Percentiles rank a stretch among this genome's conserved stretches.
These are phyloP conservation scores for Anableps anableps DNA, from an alignment of 2,797 vertebrate genomes.

Conservation along the genomic window DNA sequence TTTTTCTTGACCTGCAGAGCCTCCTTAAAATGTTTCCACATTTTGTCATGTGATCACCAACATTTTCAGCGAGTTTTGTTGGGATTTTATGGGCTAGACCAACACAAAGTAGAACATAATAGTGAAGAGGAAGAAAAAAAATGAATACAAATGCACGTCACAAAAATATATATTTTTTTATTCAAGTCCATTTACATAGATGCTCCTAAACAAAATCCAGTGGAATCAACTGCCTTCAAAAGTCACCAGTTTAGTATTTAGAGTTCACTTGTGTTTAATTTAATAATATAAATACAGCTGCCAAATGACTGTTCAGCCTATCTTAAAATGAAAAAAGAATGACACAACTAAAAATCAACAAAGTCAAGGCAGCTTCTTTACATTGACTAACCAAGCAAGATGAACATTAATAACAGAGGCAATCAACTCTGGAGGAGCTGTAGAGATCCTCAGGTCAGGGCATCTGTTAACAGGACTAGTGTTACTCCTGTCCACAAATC, in stretches of 20 bases:
- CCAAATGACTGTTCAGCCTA: background rate
- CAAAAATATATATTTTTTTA: too few species aligned
- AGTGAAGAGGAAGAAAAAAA: background rate
- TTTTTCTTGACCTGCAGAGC: slow-evolving; percentile 7
- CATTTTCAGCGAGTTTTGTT: background rate
- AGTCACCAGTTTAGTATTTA: background rate
- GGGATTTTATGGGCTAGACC: background rate
- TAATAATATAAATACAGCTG: background rate
- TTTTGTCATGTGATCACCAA: background rate
- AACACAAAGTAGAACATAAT: background rate
- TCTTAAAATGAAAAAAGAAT: too few species aligned
- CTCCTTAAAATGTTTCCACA: background rate
- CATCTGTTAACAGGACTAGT: too few species aligned
- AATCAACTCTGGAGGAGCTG: too few species aligned
- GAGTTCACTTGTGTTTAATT: background rate
- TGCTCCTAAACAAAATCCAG: background rate
- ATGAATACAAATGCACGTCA: background rate
- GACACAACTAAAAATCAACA: too few species aligned
- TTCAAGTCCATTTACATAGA: background rate
- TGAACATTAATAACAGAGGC: too few species aligned
- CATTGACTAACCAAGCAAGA: too few species aligned
- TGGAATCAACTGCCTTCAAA: background rate
- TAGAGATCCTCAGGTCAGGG: too few species aligned
- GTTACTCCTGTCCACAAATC: too few species aligned
- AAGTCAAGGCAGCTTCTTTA: too few species aligned